Conservation (phyloP, 1,140 invertebrate genomes). For the Sycophila sp. region DNA sequence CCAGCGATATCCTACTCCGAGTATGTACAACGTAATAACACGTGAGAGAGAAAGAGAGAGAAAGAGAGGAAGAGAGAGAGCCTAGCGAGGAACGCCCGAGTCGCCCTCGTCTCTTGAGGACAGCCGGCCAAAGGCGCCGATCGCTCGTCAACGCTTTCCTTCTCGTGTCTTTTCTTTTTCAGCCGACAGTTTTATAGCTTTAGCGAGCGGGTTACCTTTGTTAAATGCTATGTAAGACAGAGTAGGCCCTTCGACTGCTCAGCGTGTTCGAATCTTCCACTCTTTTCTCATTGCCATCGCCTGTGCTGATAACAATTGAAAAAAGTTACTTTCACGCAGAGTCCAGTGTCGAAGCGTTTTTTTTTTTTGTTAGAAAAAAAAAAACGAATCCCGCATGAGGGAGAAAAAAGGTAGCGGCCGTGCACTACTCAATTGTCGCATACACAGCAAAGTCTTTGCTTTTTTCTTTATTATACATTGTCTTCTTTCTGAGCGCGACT, state of each 20-base stretch:
- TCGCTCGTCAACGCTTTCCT: too few species aligned
- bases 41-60: conserved; percentile 23
- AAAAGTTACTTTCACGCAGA: conserved; percentile 34
- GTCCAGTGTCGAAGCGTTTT: conserved; percentile 33
- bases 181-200: too few species aligned
- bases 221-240: too few species aligned
- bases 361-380: conserved; percentile 14
- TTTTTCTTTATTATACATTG: conserved; percentile 49
- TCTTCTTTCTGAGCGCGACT: conserved; percentile 53
- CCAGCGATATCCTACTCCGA: conserved; percentile 60
- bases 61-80: conserved; percentile 4
- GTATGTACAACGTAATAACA: conserved; percentile 61
- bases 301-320: too few species aligned
- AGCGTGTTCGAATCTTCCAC: too few species aligned
- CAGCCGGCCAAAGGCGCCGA: too few species aligned
- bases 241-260: too few species aligned
- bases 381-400: conserved; percentile 1
- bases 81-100: too few species aligned
- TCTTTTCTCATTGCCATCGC: too few species aligned
- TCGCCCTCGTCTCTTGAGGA: too few species aligned
- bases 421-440: conserved; percentile 50
- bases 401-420: conserved; percentile 34
- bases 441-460: conserved; percentile 45
- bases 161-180: too few species aligned
- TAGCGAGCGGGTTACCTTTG: too few species aligned